Evolutionary conservation across 2,888 invertebrate genomes (phyloP).

Genomic region (Imbricaverruca yamaguchii): DNA sequence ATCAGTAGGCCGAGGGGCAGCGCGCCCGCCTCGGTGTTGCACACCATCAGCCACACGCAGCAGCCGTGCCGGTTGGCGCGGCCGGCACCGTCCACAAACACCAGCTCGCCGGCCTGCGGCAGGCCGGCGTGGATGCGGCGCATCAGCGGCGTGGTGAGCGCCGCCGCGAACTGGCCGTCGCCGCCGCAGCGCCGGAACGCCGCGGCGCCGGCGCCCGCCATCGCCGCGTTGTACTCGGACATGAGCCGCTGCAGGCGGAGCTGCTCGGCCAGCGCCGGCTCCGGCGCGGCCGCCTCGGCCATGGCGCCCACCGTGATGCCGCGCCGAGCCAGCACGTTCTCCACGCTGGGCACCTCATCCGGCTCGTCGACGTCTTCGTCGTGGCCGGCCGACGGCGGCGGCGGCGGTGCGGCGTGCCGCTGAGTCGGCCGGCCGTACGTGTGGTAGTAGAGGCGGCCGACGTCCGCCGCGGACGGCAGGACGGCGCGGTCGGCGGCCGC

Average conservation of each 20-base stretch:
- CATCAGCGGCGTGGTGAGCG: slow-evolving; percentile 74
- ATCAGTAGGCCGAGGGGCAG: slow-evolving; percentile 12
- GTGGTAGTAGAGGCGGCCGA: slow-evolving; percentile 27
- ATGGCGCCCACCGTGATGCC: slow-evolving; percentile 71
- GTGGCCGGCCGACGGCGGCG: slow-evolving; percentile 36
- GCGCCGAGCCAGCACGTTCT: slow-evolving; percentile 43
- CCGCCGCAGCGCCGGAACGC: slow-evolving; percentile 40
- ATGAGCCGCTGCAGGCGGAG: slow-evolving; percentile 52
- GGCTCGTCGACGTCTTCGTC: slow-evolving; percentile 43
- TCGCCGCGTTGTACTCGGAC: slow-evolving; percentile 43
- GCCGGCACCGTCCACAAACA: background rate
- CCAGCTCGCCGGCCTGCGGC: slow-evolving; percentile 53
- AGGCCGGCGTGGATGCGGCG: slow-evolving; percentile 81
- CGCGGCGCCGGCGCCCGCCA: slow-evolving; percentile 46
- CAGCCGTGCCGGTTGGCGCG: slow-evolving; percentile 1
- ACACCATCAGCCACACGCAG: slow-evolving; percentile 4
- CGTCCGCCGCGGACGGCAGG: background rate
- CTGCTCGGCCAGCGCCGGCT: no score
- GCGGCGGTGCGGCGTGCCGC: slow-evolving; percentile 18
- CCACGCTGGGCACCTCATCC: slow-evolving; percentile 24
- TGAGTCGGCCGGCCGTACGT: slow-evolving; percentile 22
- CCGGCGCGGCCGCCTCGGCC: slow-evolving; percentile 61
- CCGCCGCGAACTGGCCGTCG: slow-evolving; percentile 28
- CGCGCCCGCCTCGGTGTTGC: slow-evolving; percentile 2
- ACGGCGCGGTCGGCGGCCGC: slow-evolving; percentile 15